phyloP scores from a whole-genome alignment of 2,888 invertebrate species.

The Platynereis dumerilii region DNA sequence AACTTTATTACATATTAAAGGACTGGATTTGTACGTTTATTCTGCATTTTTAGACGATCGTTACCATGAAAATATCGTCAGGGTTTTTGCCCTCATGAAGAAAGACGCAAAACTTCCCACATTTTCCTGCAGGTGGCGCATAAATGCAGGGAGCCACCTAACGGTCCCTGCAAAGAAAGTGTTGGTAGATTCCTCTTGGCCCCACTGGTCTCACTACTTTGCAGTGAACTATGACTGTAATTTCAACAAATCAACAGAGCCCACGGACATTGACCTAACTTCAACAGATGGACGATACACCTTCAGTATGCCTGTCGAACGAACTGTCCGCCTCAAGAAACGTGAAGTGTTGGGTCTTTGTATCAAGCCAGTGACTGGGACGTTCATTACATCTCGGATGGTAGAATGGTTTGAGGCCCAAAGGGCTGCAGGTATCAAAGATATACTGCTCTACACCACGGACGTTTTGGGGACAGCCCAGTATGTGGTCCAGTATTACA shows the following conservation, averaged over 20 bases:
- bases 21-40: conserved; percentile 1
- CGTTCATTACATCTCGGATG: conserved; percentile 12
- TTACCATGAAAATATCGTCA: background rate
- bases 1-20: background rate
- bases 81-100: background rate
- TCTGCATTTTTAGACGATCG: conserved; percentile 1
- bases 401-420: conserved; percentile 33
- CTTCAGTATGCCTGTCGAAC: conserved; percentile 17
- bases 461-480: conserved; percentile 20
- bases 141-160: background rate
- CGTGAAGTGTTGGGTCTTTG: conserved; percentile 21
- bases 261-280: background rate
- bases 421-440: conserved; percentile 14
- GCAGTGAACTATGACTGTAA: conserved; percentile 23
- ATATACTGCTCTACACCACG: conserved; percentile 29
- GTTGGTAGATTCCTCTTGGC: conserved; percentile 27
- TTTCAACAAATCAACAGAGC: background rate
- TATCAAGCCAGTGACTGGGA: conserved; percentile 24
- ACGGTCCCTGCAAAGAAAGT: conserved; percentile 6
- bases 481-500: conserved; percentile 26
- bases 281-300: conserved; percentile 2
- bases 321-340: background rate
- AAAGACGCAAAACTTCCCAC: background rate
- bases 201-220: conserved; percentile 28
- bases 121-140: background rate